These are phyloP conservation scores for Nephrotoma appendiculata DNA, from an alignment of 2,888 invertebrate genomes.

Conservation along the genomic window DNA sequence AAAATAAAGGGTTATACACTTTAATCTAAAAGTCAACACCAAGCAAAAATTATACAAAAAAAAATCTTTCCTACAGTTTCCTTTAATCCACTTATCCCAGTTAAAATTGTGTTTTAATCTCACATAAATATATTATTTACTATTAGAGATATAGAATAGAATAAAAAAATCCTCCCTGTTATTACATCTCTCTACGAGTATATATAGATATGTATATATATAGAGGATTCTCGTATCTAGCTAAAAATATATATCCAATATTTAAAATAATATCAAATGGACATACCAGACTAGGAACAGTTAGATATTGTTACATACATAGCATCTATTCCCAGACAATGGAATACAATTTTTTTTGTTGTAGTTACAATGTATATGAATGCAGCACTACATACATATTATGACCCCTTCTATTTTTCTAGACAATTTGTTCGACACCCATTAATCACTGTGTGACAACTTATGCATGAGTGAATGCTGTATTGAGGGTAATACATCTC, in stretches of 20 bases:
- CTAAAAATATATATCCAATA: not conserved
- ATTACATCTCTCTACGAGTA: not conserved
- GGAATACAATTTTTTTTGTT: not conserved
- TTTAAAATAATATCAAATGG: not conserved
- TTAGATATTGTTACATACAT: not conserved
- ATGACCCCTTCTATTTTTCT: constrained; percentile 14
- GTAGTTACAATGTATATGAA: not conserved
- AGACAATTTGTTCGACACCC: constrained; percentile 31
- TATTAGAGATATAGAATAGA: not conserved
- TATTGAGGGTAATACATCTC: not conserved
- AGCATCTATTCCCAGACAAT: not conserved
- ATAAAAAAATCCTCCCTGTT: not conserved
- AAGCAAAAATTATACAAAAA: not conserved
- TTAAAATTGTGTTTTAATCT: constrained; percentile 4
- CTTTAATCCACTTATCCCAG: constrained; percentile 4
- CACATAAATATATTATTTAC: constrained; percentile 5
- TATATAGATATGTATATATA: not conserved
- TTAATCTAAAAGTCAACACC: constrained; percentile 5
- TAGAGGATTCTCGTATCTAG: not conserved
- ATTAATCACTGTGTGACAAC: constrained; percentile 35
- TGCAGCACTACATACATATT: not conserved
- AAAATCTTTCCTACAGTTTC: not conserved
- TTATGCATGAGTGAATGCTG: constrained; percentile 16
- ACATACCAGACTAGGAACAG: not conserved
- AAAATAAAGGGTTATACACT: constrained; percentile 2